Evolutionary conservation across 30 jellyfish, hydroid and myxozoan genomes (phyloP).

Genomic region (Hydractinia echinata): DNA sequence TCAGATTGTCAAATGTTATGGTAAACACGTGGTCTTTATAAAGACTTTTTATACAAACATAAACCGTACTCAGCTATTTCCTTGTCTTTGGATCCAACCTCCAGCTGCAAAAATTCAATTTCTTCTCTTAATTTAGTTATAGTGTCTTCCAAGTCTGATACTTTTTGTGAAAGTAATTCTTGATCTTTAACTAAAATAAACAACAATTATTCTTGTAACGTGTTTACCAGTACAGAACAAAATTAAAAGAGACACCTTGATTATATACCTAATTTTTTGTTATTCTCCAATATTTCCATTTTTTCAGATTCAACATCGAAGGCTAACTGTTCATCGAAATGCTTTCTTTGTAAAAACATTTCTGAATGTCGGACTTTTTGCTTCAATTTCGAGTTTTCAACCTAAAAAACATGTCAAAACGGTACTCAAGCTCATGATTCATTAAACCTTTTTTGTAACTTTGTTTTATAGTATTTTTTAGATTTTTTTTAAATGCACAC

Average conservation of each 20-base stretch:
- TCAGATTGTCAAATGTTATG: too few species aligned
- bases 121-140: slow-evolving; percentile 31
- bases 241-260: not conserved
- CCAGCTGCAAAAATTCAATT: slow-evolving; percentile 39
- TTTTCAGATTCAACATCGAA: slow-evolving; percentile 34
- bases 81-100: slow-evolving; percentile 33
- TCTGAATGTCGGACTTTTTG: slow-evolving; percentile 48
- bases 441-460: too few species aligned
- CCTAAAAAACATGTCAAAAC: not conserved
- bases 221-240: not conserved
- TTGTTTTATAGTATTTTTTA: too few species aligned
- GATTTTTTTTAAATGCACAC: too few species aligned
- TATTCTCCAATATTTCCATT: slow-evolving; percentile 16
- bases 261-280: slow-evolving; percentile 22
- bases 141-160: not conserved
- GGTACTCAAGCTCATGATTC: too few species aligned
- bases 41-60: too few species aligned
- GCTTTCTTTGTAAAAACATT: slow-evolving; percentile 11
- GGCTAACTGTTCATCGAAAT: slow-evolving; percentile 11
- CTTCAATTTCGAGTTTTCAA: slow-evolving; percentile 36
- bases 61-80: slow-evolving; percentile 31
- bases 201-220: too few species aligned
- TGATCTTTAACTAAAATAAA: slow-evolving; percentile 30
- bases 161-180: slow-evolving; percentile 13
- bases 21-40: too few species aligned